Evolutionary conservation across 2,797 vertebrate genomes (phyloP).

Genomic region (Paratrypauchen microcephalus): DNA sequence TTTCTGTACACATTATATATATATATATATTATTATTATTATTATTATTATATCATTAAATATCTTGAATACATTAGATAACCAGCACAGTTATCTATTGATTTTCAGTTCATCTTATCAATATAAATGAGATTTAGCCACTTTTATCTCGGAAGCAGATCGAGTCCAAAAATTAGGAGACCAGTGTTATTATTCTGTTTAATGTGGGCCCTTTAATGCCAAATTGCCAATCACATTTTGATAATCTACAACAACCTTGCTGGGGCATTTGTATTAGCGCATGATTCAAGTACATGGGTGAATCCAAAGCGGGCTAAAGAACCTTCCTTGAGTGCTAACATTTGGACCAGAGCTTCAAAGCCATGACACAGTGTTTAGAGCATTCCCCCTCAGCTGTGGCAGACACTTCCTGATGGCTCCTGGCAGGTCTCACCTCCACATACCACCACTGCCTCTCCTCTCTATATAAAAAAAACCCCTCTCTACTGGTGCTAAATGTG

Average conservation of each 20-base stretch:
- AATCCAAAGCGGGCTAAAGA: not conserved
- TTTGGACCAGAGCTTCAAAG: conserved; percentile 50
- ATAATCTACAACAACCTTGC: too few species aligned
- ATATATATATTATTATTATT: too few species aligned
- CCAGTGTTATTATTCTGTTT: too few species aligned
- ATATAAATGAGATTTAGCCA: too few species aligned
- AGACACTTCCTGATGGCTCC: conserved; percentile 64
- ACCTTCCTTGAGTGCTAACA: conserved; percentile 48
- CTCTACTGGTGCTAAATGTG: conserved; percentile 22
- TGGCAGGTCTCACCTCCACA: conserved; percentile 65
- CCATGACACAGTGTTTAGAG: conserved; percentile 53
- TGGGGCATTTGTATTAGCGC: not conserved
- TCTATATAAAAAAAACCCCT: conserved; percentile 26
- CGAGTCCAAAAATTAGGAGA: too few species aligned
- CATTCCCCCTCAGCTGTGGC: conserved; percentile 65
- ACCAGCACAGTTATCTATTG: too few species aligned
- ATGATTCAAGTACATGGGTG: not conserved
- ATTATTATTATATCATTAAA: too few species aligned
- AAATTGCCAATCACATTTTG: too few species aligned
- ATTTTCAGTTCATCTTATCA: too few species aligned
- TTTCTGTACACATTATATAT: too few species aligned
- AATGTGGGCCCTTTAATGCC: not conserved
- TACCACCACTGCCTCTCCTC: conserved; percentile 22
- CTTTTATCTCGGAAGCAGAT: too few species aligned
- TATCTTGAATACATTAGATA: too few species aligned